Evolutionary conservation across 2,888 invertebrate genomes (phyloP).

Genomic region (Chalcosyrphus nemorum): DNA sequence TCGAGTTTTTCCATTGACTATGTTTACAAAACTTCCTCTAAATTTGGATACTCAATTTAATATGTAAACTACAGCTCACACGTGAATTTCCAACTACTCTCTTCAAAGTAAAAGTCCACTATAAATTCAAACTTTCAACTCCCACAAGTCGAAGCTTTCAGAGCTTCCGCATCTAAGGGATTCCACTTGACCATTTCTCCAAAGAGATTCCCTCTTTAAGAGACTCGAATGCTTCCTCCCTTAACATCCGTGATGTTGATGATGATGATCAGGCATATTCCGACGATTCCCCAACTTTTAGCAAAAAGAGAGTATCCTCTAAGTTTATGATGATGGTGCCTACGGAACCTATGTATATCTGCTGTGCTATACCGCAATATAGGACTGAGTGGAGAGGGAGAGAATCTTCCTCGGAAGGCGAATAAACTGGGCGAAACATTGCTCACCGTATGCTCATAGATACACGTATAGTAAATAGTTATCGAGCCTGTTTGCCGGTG

Average conservation of each 20-base stretch:
- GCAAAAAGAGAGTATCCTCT: constrained; percentile 17
- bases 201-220: neutral
- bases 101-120: neutral
- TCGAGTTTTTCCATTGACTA: too few relatives aligned
- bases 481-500: constrained; percentile 74
- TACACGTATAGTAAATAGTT: constrained; percentile 67
- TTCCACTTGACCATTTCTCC: neutral
- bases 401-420: constrained; percentile 59
- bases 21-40: too few relatives aligned
- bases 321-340: neutral
- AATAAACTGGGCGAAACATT: constrained; percentile 70
- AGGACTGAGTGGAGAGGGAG: constrained; percentile 3
- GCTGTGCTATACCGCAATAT: constrained; percentile 17
- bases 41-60: too few relatives aligned
- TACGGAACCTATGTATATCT: constrained; percentile 1
- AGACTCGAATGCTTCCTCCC: neutral
- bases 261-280: neutral
- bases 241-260: neutral
- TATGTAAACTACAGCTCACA: neutral
- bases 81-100: neutral
- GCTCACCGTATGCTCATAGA: constrained; percentile 57
- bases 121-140: constrained; percentile 12
- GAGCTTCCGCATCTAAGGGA: constrained; percentile 17
- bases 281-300: constrained; percentile 31
- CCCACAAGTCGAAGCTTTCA: neutral